Percentiles rank a stretch among this genome's conserved stretches.
Conservation (phyloP, 2,113 vertebrate species). For the Tupaia chinensis region DNA sequence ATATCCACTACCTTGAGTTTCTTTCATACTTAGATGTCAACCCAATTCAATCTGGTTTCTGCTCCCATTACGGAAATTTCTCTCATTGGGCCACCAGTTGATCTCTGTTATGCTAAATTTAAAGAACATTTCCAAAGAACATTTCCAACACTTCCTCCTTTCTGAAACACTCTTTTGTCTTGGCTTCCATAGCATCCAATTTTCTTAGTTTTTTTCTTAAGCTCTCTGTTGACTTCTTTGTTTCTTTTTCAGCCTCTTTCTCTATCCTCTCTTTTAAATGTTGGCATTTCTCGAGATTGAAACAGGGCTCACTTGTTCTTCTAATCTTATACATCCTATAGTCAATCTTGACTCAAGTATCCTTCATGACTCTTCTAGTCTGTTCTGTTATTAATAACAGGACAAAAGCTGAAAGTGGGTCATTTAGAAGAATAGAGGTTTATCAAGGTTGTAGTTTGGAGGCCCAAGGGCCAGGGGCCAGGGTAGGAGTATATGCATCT, state of each 20-base stretch:
- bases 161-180: neutral
- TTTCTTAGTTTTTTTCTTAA: neutral
- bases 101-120: neutral
- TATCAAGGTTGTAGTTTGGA: no score
- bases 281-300: neutral
- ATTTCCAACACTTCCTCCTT: neutral
- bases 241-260: neutral
- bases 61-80: neutral
- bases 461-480: no score
- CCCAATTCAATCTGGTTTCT: neutral
- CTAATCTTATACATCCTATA: neutral
- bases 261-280: neutral
- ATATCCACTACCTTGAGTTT: neutral
- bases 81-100: neutral
- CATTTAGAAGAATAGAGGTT: no score
- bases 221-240: neutral
- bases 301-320: neutral
- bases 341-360: neutral
- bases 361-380: neutral
- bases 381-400: no score
- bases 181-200: neutral
- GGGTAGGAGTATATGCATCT: no score
- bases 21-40: neutral
- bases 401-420: no score
- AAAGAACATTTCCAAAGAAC: neutral